A percentile compares a stretch with the other conserved stretches of the same genome.
Conservation (phyloP, 2,113 vertebrate genomes). For the Xiphophorus couchianus region DNA sequence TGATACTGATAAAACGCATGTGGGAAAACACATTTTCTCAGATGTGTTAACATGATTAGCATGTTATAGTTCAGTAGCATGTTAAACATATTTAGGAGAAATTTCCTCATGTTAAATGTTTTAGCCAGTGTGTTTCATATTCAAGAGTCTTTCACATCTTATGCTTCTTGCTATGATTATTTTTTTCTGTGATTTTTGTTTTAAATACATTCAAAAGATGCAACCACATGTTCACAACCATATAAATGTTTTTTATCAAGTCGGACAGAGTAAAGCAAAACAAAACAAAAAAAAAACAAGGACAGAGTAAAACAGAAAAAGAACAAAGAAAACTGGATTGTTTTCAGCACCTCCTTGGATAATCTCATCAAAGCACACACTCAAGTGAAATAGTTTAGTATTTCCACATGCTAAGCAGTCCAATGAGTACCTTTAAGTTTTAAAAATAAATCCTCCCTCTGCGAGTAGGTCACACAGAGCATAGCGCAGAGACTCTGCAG, state of each 20-base stretch:
- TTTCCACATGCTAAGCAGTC: not conserved
- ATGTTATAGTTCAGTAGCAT: too few species aligned
- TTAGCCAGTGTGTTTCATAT: too few species aligned
- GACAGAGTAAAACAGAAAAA: too few species aligned
- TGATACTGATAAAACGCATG: too few species aligned
- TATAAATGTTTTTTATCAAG: not conserved
- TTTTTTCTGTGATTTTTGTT: not conserved
- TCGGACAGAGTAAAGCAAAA: not conserved
- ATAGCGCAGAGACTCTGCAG: constrained; percentile 5
- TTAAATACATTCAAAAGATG: not conserved
- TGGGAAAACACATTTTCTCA: too few species aligned
- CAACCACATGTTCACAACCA: not conserved
- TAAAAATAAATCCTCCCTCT: not conserved
- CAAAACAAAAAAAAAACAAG: too few species aligned
- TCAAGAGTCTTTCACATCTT: not conserved
- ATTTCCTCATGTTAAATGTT: too few species aligned
- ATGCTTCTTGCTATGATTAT: not conserved
- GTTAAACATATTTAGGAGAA: too few species aligned
- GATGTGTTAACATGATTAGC: too few species aligned
- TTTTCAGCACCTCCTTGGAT: not conserved
- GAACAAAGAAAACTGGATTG: too few species aligned
- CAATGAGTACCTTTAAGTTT: not conserved
- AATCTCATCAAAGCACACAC: not conserved
- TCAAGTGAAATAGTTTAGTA: not conserved
- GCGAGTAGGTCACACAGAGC: not conserved